Evolutionary conservation across 2,888 invertebrate genomes (phyloP).

Genomic region (Eurytoma californica): DNA sequence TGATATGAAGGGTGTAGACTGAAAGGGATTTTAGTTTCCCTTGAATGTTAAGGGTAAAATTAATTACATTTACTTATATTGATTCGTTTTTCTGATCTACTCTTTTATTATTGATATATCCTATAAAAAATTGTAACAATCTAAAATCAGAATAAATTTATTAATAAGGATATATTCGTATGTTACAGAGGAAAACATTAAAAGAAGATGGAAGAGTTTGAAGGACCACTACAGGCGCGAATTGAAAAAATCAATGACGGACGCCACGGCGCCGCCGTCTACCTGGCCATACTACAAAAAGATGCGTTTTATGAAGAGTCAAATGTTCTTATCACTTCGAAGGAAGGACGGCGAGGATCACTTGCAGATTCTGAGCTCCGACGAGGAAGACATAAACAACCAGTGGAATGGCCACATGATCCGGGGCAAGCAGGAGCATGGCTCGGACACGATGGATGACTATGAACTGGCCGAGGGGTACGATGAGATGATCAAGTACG

Average conservation of each 20-base stretch:
- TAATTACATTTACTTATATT: no score
- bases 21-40: no score
- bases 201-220: conserved; percentile 54
- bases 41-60: no score
- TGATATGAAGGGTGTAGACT: no score
- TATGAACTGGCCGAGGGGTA: conserved; percentile 47
- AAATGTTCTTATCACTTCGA: conserved; percentile 54
- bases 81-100: no score
- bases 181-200: conserved; percentile 50
- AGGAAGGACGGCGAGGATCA: conserved; percentile 55
- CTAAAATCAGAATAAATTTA: not conserved
- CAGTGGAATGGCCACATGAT: conserved; percentile 46
- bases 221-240: conserved; percentile 57
- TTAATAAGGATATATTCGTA: not conserved
- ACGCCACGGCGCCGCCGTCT: conserved; percentile 46
- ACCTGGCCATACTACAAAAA: conserved; percentile 55
- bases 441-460: conserved; percentile 51
- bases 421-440: conserved; percentile 41
- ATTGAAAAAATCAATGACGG: conserved; percentile 52
- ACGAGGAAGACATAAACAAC: conserved; percentile 46
- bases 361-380: conserved; percentile 53
- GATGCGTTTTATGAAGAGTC: conserved; percentile 56
- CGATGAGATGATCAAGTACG: conserved; percentile 51
- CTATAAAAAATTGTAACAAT: not conserved
- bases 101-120: no score